Percentiles rank a stretch among this genome's conserved stretches.
Conservation (phyloP, 2,113 vertebrate species). For the Connochaetes taurinus region DNA sequence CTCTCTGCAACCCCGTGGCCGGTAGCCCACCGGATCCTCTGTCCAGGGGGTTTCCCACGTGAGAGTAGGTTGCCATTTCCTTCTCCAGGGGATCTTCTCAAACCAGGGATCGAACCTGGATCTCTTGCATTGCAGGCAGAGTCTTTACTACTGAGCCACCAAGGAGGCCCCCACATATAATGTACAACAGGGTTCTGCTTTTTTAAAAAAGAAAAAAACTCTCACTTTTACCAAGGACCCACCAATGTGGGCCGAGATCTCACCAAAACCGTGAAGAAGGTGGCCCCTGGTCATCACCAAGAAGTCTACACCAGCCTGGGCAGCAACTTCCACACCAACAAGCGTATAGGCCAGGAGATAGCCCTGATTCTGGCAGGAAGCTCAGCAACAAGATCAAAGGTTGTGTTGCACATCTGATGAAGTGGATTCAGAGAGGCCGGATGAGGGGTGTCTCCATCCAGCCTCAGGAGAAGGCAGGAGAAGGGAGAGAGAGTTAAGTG, state of each 20-base stretch:
- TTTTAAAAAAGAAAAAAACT: neutral
- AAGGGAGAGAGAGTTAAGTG: neutral
- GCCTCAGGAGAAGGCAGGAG: neutral
- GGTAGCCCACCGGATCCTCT: neutral
- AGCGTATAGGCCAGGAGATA: neutral
- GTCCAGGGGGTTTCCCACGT: neutral
- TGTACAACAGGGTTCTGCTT: neutral
- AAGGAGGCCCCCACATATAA: neutral
- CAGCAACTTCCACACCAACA: neutral
- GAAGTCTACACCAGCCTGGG: neutral
- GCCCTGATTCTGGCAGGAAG: neutral
- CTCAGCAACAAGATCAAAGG: neutral
- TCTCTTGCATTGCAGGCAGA: neutral
- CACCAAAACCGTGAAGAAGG: neutral
- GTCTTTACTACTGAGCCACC: neutral
- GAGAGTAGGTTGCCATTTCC: neutral
- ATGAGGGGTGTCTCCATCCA: neutral
- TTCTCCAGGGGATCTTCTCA: neutral
- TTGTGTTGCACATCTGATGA: neutral
- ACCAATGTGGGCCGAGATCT: neutral
- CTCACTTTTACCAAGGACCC: neutral
- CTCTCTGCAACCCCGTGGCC: neutral
- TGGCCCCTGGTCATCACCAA: neutral
- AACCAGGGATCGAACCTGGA: neutral
- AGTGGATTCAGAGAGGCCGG: neutral